Evolutionary conservation across 35 echinoderm and acorn worm species (phyloP).

Genomic region (Amphiura filiformis): DNA sequence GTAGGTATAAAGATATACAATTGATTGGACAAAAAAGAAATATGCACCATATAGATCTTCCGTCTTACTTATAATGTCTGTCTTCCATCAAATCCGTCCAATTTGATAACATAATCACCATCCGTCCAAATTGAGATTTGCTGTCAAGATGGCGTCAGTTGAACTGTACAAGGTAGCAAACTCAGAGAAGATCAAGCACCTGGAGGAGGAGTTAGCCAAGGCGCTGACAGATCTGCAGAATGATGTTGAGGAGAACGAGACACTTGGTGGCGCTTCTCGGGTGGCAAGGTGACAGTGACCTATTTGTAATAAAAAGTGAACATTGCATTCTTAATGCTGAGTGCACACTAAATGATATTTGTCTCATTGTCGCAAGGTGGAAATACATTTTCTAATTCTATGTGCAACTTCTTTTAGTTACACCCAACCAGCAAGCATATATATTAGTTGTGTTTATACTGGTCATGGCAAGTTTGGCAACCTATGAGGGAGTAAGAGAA

Average conservation of each 20-base stretch:
- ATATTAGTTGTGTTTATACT: background rate
- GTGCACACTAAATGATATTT: background rate
- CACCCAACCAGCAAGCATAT: background rate
- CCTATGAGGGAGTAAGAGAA: too few relatives aligned
- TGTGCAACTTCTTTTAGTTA: background rate
- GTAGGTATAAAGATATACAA: too few relatives aligned
- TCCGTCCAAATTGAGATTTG: too few relatives aligned
- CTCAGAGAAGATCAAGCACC: slow-evolving; percentile 81
- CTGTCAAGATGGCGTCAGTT: slow-evolving; percentile 69
- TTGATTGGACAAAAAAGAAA: too few relatives aligned
- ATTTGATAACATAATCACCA: too few relatives aligned
- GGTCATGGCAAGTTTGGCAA: too few relatives aligned
- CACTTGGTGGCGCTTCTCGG: slow-evolving; percentile 52
- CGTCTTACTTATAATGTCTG: too few relatives aligned
- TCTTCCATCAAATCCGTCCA: too few relatives aligned
- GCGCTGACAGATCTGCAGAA: slow-evolving; percentile 84
- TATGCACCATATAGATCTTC: too few relatives aligned
- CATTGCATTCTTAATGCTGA: background rate
- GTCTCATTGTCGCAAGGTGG: too few relatives aligned
- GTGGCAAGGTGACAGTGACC: slow-evolving; percentile 63
- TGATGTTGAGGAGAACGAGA: slow-evolving; percentile 98
- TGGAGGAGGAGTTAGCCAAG: slow-evolving; percentile 78
- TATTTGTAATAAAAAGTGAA: background rate
- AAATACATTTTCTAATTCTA: too few relatives aligned
- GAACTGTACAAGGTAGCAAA: slow-evolving; percentile 89